phyloP scores from a whole-genome alignment of 2,113 vertebrate species.

The Crotophaga sulcirostris region DNA sequence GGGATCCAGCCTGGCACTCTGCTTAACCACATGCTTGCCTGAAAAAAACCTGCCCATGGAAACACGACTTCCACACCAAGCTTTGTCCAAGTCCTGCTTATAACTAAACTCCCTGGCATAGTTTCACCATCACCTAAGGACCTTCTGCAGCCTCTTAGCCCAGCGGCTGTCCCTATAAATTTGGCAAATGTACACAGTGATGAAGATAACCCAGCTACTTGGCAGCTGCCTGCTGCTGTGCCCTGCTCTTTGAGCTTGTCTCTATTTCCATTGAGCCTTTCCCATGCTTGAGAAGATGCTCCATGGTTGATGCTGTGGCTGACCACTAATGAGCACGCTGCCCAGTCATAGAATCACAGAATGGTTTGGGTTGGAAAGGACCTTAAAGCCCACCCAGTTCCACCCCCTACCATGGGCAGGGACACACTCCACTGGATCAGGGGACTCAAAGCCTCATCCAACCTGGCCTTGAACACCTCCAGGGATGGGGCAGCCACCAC shows the following conservation, averaged over 20 bases:
- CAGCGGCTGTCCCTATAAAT: neutral
- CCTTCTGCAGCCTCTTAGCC: neutral
- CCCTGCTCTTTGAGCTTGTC: neutral
- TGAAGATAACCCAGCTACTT: neutral
- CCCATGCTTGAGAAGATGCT: neutral
- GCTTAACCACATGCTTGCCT: neutral
- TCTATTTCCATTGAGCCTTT: neutral
- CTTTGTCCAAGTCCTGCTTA: neutral
- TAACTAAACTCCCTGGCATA: neutral
- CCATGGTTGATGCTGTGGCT: neutral
- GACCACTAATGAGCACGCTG: neutral
- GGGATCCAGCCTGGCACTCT: neutral
- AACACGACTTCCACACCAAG: neutral
- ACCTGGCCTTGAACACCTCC: no score
- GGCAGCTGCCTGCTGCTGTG: neutral
- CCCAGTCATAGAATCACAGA: no score
- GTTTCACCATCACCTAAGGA: neutral
- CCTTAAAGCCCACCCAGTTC: no score
- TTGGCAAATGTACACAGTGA: fast-evolving
- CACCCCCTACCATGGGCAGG: no score
- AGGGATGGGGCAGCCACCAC: no score
- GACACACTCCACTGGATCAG: no score
- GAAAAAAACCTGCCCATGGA: neutral
- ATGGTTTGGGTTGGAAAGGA: no score
- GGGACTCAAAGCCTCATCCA: no score